phyloP scores from a whole-genome alignment of 2,113 vertebrate genomes.

The Calyptommatus sinebrachiatus region DNA sequence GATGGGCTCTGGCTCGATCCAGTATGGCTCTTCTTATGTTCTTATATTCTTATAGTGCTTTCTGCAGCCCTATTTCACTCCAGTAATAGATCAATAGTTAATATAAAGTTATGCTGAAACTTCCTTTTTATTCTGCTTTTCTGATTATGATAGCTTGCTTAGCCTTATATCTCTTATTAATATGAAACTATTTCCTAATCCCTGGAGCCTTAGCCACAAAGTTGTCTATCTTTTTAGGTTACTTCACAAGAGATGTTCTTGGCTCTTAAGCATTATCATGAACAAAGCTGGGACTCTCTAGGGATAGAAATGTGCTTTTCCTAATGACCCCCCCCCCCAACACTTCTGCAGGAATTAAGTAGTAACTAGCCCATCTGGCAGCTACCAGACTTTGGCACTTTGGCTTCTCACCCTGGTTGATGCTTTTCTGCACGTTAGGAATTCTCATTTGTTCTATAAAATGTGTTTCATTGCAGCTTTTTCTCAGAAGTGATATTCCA shows the following conservation, averaged over 20 bases:
- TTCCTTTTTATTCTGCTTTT: neutral
- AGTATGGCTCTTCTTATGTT: too few relatives aligned
- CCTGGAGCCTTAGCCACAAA: neutral
- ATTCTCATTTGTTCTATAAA: slow-evolving; percentile 6
- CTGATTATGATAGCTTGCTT: neutral
- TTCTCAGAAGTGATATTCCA: neutral
- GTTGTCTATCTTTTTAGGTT: neutral
- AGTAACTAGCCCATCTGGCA: neutral
- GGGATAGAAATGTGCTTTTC: neutral
- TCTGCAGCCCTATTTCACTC: neutral
- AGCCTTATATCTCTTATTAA: neutral
- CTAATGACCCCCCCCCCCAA: slow-evolving; percentile 3
- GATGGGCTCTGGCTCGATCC: too few relatives aligned
- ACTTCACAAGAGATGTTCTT: slow-evolving; percentile 2
- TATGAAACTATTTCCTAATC: slow-evolving; percentile 8
- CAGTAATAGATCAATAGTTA: neutral
- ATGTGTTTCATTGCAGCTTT: neutral
- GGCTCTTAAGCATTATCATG: neutral
- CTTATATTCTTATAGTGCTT: too few relatives aligned
- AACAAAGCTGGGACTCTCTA: neutral
- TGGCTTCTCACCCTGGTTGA: neutral
- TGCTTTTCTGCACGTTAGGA: neutral
- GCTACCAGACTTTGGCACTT: neutral
- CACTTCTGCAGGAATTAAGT: neutral
- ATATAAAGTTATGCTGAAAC: neutral